phyloP scores from a whole-genome alignment of 2,888 invertebrate species.

The Nysson spinosus region DNA sequence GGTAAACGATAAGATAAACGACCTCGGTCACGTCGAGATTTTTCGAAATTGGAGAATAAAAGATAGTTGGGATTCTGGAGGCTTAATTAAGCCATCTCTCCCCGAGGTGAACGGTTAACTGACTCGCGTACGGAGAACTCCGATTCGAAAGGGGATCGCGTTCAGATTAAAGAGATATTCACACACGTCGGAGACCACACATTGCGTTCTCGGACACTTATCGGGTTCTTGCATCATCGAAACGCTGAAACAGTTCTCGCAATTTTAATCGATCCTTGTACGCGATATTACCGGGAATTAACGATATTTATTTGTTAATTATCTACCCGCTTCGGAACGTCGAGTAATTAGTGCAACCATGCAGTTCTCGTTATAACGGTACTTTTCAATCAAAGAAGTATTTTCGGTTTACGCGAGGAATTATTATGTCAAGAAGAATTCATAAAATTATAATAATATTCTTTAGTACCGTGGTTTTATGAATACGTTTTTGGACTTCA shows the following conservation, averaged over 20 bases:
- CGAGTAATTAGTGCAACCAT: slow-evolving; percentile 7
- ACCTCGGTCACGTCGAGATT: slow-evolving; percentile 18
- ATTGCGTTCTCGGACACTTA: slow-evolving; percentile 53
- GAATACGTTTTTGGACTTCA: too few species aligned
- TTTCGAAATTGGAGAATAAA: slow-evolving; percentile 36
- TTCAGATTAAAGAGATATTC: slow-evolving; percentile 49
- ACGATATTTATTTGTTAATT: slow-evolving; percentile 10
- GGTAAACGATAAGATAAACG: slow-evolving; percentile 11
- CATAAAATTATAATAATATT: too few species aligned
- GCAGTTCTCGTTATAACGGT: not conserved
- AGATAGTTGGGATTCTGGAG: slow-evolving; percentile 27
- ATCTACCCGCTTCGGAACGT: slow-evolving; percentile 9
- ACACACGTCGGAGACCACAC: slow-evolving; percentile 50
- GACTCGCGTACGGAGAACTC: slow-evolving; percentile 43
- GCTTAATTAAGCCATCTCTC: slow-evolving; percentile 58
- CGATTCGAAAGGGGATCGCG: slow-evolving; percentile 15
- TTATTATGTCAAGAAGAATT: not conserved
- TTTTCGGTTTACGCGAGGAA: not conserved
- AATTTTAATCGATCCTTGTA: slow-evolving; percentile 49
- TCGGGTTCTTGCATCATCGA: slow-evolving; percentile 48
- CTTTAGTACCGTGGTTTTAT: too few species aligned
- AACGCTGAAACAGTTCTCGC: slow-evolving; percentile 30
- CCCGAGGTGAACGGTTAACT: slow-evolving; percentile 41
- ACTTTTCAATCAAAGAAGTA: not conserved
- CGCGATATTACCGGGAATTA: slow-evolving; percentile 10